Conservation (phyloP, 2,113 vertebrate species). For the Glaucomys volans region DNA sequence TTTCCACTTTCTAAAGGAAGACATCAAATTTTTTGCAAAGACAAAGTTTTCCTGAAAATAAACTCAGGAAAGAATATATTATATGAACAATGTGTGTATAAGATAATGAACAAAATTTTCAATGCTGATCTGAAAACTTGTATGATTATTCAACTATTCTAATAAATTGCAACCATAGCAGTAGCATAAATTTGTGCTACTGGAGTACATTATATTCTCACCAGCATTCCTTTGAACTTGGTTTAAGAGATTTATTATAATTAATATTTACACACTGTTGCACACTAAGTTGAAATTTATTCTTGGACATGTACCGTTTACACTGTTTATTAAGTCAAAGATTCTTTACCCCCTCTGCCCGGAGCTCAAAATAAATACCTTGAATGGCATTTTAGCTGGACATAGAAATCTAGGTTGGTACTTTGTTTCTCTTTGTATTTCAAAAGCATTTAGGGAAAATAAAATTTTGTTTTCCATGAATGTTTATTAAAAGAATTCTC, state of each 20-base stretch:
- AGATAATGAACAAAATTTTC: not conserved
- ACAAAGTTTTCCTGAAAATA: not conserved
- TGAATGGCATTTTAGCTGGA: slow-evolving; percentile 26
- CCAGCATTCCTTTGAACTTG: not conserved
- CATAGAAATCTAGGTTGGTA: slow-evolving; percentile 10
- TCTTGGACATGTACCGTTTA: not conserved
- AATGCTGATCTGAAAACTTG: not conserved
- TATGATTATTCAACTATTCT: not conserved
- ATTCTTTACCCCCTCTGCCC: not conserved
- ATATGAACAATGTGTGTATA: not conserved
- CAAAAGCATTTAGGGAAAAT: not conserved
- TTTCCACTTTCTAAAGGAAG: slow-evolving; percentile 29
- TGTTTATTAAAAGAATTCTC: not conserved
- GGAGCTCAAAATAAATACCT: not conserved
- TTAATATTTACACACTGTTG: not conserved
- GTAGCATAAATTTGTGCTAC: not conserved
- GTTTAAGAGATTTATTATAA: not conserved
- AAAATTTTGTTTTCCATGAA: not conserved
- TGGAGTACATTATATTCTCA: not conserved
- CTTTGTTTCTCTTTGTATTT: not conserved
- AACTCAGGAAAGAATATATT: not conserved
- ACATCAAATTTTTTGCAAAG: not conserved
- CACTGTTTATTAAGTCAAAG: not conserved
- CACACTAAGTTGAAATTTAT: not conserved
- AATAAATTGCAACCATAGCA: not conserved